Evolutionary conservation across 2,888 invertebrate species (phyloP).

Genomic region (Antheraea yamamai): DNA sequence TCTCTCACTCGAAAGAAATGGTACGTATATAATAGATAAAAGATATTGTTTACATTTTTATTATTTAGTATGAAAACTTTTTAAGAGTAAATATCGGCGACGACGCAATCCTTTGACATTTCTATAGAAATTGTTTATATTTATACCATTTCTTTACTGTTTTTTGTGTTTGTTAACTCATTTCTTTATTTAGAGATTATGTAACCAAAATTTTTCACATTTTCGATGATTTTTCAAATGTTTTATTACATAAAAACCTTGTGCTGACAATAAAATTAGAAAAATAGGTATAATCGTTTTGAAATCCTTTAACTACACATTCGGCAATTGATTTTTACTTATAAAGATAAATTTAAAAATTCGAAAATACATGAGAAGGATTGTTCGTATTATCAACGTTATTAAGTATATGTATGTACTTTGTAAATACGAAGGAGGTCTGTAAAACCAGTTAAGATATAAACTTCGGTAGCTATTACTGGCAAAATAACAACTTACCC

Average conservation of each 20-base stretch:
- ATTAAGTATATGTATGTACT: neutral
- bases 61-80: neutral
- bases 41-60: constrained; percentile 23
- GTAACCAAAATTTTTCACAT: too few species aligned
- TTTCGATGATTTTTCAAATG: too few species aligned
- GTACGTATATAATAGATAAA: too few species aligned
- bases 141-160: neutral
- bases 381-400: neutral
- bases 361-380: neutral
- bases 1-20: constrained; percentile 23
- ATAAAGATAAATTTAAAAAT: too few species aligned
- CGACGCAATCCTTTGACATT: neutral
- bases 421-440: neutral
- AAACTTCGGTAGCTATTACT: constrained; percentile 32
- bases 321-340: too few species aligned
- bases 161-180: too few species aligned
- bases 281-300: too few species aligned
- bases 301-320: too few species aligned
- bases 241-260: too few species aligned
- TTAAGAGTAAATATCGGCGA: neutral
- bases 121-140: neutral
- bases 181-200: too few species aligned
- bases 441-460: neutral
- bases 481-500: constrained; percentile 43
- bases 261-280: too few species aligned